phyloP scores from a whole-genome alignment of 2,797 vertebrate species.

The Smutsia gigantea region DNA sequence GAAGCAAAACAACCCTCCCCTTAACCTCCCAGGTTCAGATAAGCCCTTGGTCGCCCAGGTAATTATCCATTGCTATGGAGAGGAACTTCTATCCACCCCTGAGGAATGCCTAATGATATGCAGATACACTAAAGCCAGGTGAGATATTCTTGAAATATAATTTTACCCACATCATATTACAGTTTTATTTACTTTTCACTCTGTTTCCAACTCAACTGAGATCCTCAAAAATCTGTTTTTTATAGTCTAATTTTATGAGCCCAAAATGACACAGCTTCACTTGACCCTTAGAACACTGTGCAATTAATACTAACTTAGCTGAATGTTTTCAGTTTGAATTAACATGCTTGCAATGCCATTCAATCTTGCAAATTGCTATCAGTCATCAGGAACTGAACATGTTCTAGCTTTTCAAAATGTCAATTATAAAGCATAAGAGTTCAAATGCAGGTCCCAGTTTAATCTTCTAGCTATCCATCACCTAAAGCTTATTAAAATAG shows the following conservation, averaged over 20 bases:
- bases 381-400: not conserved
- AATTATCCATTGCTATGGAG: too few species aligned
- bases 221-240: not conserved
- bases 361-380: conserved; percentile 27
- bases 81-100: too few species aligned
- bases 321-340: conserved; percentile 63
- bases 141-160: too few species aligned
- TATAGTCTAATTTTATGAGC: conserved; percentile 33
- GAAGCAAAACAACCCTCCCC: too few species aligned
- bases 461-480: not conserved
- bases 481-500: not conserved
- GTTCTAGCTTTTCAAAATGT: conserved; percentile 56
- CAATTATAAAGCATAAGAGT: conserved; percentile 25
- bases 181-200: not conserved
- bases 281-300: conserved; percentile 8
- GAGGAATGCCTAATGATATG: too few species aligned
- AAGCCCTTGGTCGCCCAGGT: too few species aligned
- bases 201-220: not conserved
- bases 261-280: not conserved
- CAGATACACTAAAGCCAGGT: too few species aligned
- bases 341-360: not conserved
- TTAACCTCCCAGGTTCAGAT: too few species aligned
- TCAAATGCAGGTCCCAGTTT: not conserved
- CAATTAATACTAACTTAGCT: conserved; percentile 11
- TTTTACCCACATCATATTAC: too few species aligned